A percentile compares a stretch with the other conserved stretches of the same genome.
These are phyloP conservation scores for Emydoidea blandingii DNA, from an alignment of 2,797 vertebrate genomes.

Conservation along the genomic window DNA sequence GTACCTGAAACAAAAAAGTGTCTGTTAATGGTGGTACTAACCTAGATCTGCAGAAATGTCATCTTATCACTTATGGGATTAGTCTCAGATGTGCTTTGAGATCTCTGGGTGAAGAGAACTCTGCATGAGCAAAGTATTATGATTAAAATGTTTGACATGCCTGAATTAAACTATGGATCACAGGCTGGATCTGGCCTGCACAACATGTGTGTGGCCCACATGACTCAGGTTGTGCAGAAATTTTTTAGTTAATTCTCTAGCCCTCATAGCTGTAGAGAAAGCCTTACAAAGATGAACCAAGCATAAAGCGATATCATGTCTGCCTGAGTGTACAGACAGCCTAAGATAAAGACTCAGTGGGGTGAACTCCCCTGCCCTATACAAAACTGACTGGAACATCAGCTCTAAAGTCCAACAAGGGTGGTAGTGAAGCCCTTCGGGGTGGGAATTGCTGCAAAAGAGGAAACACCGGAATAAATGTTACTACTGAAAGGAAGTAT, in stretches of 20 bases:
- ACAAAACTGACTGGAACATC: not conserved
- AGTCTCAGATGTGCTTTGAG: not conserved
- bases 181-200: not conserved
- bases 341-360: constrained; percentile 5
- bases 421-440: constrained; percentile 49
- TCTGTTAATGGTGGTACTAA: not conserved
- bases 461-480: constrained; percentile 54
- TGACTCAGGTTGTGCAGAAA: not conserved
- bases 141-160: not conserved
- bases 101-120: not conserved
- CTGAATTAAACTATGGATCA: not conserved
- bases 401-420: not conserved
- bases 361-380: not conserved
- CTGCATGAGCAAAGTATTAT: not conserved
- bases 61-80: not conserved
- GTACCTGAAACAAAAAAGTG: constrained; percentile 84
- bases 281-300: constrained; percentile 57
- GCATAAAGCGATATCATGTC: constrained; percentile 51
- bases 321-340: constrained; percentile 28
- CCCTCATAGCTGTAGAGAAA: constrained; percentile 29
- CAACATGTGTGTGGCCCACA: constrained; percentile 38
- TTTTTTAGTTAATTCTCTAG: not conserved
- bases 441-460: constrained; percentile 33
- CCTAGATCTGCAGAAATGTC: not conserved
- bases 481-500: constrained; percentile 37